Evolutionary conservation across 2,888 invertebrate genomes (phyloP).

Genomic region (Metopia argyrocephala): DNA sequence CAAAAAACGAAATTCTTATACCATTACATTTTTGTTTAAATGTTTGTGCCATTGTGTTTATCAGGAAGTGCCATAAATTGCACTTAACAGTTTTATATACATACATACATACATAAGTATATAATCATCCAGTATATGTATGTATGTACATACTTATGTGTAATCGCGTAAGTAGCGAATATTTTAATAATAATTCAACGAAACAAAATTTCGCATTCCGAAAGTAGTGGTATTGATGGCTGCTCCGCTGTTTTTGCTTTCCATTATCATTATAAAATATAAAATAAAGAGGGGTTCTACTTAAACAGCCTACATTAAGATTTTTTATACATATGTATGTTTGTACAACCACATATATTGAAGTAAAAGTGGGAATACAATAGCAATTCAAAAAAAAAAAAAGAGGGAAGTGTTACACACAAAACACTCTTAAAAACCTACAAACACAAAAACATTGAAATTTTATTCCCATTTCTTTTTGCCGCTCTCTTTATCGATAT

Average conservation of each 20-base stretch:
- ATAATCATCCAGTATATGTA: neutral
- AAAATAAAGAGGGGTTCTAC: slow-evolving; percentile 4
- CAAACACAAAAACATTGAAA: slow-evolving; percentile 56
- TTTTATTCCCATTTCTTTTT: slow-evolving; percentile 54
- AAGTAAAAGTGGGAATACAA: slow-evolving; percentile 2
- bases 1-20: slow-evolving; percentile 22
- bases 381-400: slow-evolving; percentile 35
- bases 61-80: slow-evolving; percentile 66
- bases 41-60: slow-evolving; percentile 46
- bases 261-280: slow-evolving; percentile 39
- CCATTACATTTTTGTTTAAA: slow-evolving; percentile 31
- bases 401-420: slow-evolving; percentile 65
- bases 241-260: slow-evolving; percentile 30
- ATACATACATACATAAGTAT: too few species aligned
- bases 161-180: slow-evolving; percentile 17
- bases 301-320: neutral
- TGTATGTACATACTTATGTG: neutral
- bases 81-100: slow-evolving; percentile 60
- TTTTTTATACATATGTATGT: too few species aligned
- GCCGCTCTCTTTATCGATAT: slow-evolving; percentile 56
- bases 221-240: slow-evolving; percentile 28
- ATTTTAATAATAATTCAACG: slow-evolving; percentile 23
- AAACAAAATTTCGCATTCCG: neutral
- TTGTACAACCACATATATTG: too few species aligned
- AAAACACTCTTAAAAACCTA: slow-evolving; percentile 58